Conservation (phyloP, 2,888 invertebrate species). For the Lasioglossum vierecki region DNA sequence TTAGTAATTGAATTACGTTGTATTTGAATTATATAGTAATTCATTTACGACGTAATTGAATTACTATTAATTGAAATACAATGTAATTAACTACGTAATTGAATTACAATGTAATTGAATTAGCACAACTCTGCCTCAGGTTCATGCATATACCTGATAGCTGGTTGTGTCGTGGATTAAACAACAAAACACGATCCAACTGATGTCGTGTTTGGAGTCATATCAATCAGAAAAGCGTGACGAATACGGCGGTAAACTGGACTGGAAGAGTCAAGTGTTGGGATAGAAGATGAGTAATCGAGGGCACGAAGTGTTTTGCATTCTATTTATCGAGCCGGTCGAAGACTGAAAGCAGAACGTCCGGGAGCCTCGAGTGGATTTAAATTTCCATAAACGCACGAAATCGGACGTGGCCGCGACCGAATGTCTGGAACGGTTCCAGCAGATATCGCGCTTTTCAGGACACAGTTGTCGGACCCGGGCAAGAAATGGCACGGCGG, state of each 20-base stretch:
- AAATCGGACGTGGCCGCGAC: conserved; percentile 51
- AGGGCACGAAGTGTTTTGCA: neutral
- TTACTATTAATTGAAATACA: too few species aligned
- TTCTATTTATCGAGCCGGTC: neutral
- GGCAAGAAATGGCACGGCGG: conserved; percentile 45
- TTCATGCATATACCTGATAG: too few species aligned
- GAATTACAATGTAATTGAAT: too few species aligned
- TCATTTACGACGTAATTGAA: too few species aligned
- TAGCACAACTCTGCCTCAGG: too few species aligned
- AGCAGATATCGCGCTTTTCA: conserved; percentile 58
- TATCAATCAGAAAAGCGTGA: too few species aligned
- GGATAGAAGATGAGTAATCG: neutral
- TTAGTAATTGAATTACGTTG: too few species aligned
- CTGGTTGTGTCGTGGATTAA: neutral
- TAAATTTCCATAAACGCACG: conserved; percentile 56
- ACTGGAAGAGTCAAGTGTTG: neutral
- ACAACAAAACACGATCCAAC: neutral
- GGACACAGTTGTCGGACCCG: conserved; percentile 34
- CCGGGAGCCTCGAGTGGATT: conserved; percentile 17
- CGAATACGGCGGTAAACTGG: neutral
- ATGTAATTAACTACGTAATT: too few species aligned
- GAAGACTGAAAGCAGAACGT: neutral
- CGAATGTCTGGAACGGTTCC: conserved; percentile 63
- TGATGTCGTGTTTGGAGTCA: neutral
- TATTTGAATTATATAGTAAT: too few species aligned